Conservation (phyloP, 2,113 vertebrate genomes). For the Crotalus helleri region DNA sequence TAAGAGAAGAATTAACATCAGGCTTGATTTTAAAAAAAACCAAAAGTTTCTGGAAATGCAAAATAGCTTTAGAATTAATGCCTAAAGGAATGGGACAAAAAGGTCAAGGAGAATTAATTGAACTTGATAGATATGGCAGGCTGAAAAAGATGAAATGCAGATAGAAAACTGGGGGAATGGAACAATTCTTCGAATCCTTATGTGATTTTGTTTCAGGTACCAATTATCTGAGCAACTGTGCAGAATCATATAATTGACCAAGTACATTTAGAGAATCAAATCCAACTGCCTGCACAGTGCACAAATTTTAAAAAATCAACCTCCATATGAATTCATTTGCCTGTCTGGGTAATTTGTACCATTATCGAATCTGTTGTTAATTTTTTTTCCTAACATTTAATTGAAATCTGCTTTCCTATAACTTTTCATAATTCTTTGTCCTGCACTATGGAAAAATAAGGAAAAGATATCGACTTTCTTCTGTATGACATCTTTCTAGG, state of each 20-base stretch:
- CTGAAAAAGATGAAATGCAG: neutral
- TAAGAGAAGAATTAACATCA: neutral
- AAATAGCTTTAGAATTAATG: neutral
- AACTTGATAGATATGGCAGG: neutral
- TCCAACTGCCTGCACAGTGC: neutral
- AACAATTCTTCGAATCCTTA: neutral
- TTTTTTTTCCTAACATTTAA: neutral
- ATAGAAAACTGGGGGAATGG: neutral
- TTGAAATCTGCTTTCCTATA: neutral
- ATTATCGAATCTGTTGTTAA: neutral
- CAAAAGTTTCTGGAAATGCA: neutral
- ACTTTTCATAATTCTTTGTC: neutral
- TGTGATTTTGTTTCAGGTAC: neutral
- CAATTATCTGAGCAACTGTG: neutral
- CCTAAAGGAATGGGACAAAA: no score
- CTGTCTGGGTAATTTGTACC: neutral
- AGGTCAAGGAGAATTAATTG: neutral
- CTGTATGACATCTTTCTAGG: neutral
- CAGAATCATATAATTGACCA: neutral
- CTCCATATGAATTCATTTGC: neutral
- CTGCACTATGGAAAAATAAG: neutral
- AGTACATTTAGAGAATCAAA: neutral
- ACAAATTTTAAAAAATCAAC: neutral
- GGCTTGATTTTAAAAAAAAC: neutral
- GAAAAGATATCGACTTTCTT: neutral